Evolutionary conservation across 1,140 invertebrate genomes (phyloP), one percentile per base, ranked within the genome.

Genomic region (Pseudobourletiella spinata): DNA sequence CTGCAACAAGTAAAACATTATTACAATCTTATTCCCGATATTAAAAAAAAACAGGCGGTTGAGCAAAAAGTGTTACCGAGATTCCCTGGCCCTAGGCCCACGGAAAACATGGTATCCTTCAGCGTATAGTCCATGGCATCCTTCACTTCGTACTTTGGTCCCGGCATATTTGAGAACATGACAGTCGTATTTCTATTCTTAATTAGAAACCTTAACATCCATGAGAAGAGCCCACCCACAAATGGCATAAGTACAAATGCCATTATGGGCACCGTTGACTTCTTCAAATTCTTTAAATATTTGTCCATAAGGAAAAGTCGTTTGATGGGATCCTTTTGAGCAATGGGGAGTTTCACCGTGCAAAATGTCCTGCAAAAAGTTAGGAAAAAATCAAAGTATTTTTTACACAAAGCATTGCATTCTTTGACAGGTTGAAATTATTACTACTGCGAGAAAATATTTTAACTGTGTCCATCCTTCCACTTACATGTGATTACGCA

Each of bases 401-500:
- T n/a, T n/a, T n/a, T n/a, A n/a, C n/a, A n/a, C n/a, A n/a, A n/a
- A n/a, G n/a, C n/a, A n/a, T n/a, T n/a, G n/a, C n/a, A n/a, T n/a
- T n/a, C n/a, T n/a, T n/a, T n/a, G n/a, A n/a, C n/a, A n/a, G n/a
- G n/a, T n/a, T n/a, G n/a, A n/a, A n/a, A n/a, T n/a, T n/a, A n/a
- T n/a, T n/a, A n/a, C n/a, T n/a, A n/a, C n/a, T n/a, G n/a, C n/a
- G n/a, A n/a, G n/a, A n/a, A n/a, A n/a, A n/a, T n/a, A n/a, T n/a
- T n/a, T n/a, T n/a, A n/a, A n/a, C n/a, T n/a, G n/a, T n/a, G n/a
- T n/a, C n/a, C n/a, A n/a, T n/a, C n/a, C n/a, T n/a, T n/a, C n/a
- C n/a, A 39, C 24, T 63, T 58, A 63, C 62, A 48, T 57, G 30
- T 59, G 55, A 55, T 64, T 64, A 43, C 62, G 28, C 39, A 64